These are phyloP conservation scores for Drosophila anomelani DNA, from an alignment of 2,888 invertebrate genomes.

Conservation along the genomic window DNA sequence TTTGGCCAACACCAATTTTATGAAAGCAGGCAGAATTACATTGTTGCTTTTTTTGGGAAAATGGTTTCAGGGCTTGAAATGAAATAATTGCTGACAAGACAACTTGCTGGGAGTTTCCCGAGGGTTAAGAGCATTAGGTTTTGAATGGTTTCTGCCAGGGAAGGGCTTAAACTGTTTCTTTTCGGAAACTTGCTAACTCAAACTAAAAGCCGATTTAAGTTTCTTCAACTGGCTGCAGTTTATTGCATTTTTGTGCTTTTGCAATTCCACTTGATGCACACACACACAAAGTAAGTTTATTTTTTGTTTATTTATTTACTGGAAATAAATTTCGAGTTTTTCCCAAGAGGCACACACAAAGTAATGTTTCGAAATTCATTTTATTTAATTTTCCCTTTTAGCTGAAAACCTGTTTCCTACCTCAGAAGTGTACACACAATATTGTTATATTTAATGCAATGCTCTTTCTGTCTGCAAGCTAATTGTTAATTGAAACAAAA, in stretches of 20 bases:
- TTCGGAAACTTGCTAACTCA: slow-evolving; percentile 13
- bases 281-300: slow-evolving; percentile 4
- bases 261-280: slow-evolving; percentile 5
- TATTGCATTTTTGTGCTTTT: slow-evolving; percentile 18
- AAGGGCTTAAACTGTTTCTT: slow-evolving; percentile 19
- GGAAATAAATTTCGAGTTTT: slow-evolving; percentile 12
- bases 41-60: slow-evolving; percentile 2
- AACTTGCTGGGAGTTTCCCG: slow-evolving; percentile 21
- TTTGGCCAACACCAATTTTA: not conserved
- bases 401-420: not conserved
- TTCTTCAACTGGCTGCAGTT: slow-evolving; percentile 38
- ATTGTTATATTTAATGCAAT: slow-evolving; percentile 63
- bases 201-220: slow-evolving; percentile 31
- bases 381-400: not conserved
- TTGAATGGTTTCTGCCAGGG: not conserved
- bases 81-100: slow-evolving; percentile 19
- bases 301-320: slow-evolving; percentile 34
- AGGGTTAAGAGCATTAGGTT: slow-evolving; percentile 3
- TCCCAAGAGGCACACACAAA: not conserved
- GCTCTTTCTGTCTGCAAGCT: slow-evolving; percentile 46
- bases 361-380: not conserved
- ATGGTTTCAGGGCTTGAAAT: slow-evolving; percentile 7
- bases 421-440: slow-evolving; percentile 42
- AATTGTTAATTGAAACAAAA: slow-evolving; percentile 77
- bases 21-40: not conserved